Evolutionary conservation across 1,140 invertebrate genomes (phyloP), one percentile per base, ranked within the genome.

Genomic region (Octopus bimaculoides): DNA sequence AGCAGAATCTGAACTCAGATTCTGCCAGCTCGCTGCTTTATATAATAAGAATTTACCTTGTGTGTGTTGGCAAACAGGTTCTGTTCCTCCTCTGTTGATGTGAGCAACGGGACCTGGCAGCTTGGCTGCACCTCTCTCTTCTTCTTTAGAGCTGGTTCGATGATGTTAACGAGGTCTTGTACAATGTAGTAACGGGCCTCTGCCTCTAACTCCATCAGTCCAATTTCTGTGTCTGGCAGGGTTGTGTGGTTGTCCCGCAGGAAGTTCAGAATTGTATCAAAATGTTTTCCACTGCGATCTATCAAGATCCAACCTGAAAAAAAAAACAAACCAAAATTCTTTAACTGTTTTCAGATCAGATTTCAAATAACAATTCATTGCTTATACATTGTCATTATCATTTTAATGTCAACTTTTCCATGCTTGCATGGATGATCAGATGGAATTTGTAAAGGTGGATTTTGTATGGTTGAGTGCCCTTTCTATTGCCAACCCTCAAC

Each of bases 241-340:
- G 96, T 93, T 20, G 98, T 95, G 79, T 93, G 94, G 14, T 97
- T 97, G 92, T 99, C 98, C 71, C 98, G 91, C 17, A 99, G 91
- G 88, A 96, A 99, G 88, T 98, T 99, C 7, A 99, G 90, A 85
- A 99, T 97, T 12, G 94, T 95, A 5, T 96, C 96, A 92, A 99
- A 99, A 91, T 99, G 97, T 90, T 98, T 98, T n/a, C 98, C 98
- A 92, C 96, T 97, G 12, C 98, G 93, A 90, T 99, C 98, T 85
- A 99, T 99, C 55, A 99, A 90, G 84, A 99, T 97, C 97, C 97
- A 99, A 77, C 98, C 97, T 98, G 85, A 69, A 92, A 90, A 81
- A 78, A 79, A 71, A 71, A 41, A 41, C 26, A 41, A 41, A 41
- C 26, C 0, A 3, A 41, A 41, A 41, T 41, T 41, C 26, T 41